Evolutionary conservation across 2,113 vertebrate genomes (phyloP).

Genomic region (Zingel zingel): DNA sequence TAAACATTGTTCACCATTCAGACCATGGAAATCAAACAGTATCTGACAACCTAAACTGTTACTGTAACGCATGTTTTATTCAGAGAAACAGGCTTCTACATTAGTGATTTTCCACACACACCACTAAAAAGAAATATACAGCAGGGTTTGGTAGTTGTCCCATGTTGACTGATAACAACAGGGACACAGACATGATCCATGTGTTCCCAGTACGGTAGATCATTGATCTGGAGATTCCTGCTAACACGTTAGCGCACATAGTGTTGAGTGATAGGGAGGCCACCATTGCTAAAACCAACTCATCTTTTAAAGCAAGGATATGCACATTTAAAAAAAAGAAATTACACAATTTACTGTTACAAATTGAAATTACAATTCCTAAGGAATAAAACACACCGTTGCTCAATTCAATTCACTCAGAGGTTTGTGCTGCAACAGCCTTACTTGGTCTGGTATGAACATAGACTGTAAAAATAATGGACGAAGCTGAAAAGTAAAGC

Average conservation of each 20-base stretch:
- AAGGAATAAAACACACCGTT: neutral
- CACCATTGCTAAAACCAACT: neutral
- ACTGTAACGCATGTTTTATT: slow-evolving; percentile 14
- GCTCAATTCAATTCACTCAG: neutral
- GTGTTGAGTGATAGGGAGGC: neutral
- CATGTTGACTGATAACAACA: neutral
- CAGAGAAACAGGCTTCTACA: slow-evolving; percentile 11
- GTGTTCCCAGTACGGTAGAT: neutral
- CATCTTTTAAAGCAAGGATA: neutral
- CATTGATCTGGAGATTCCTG: neutral
- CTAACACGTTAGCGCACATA: neutral
- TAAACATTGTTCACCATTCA: slow-evolving; percentile 69
- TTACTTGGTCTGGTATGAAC: neutral
- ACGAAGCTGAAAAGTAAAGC: no score
- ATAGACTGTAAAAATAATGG: no score
- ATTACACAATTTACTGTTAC: neutral
- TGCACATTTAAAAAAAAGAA: neutral
- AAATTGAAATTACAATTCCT: neutral
- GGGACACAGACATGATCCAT: neutral
- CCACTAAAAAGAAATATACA: slow-evolving; percentile 6
- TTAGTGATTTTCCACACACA: slow-evolving; percentile 4
- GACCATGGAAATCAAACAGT: slow-evolving; percentile 24
- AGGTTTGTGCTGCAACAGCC: neutral
- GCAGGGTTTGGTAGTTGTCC: neutral
- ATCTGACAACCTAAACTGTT: slow-evolving; percentile 10